These are phyloP conservation scores for Terebella lapidaria DNA, from an alignment of 2,888 invertebrate species.

Conservation along the genomic window DNA sequence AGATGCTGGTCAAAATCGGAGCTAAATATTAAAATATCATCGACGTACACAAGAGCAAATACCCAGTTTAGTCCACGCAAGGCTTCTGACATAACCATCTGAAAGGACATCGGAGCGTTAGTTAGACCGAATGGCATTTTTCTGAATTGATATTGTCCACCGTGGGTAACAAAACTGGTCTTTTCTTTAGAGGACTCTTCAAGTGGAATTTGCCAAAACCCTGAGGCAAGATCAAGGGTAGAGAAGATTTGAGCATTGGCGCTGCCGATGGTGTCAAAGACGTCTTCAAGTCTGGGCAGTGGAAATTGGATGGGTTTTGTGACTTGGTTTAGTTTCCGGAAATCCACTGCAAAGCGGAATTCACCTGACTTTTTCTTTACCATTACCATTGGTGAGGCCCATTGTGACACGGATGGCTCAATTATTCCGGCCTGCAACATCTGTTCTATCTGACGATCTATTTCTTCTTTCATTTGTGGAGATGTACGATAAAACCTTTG, in stretches of 20 bases:
- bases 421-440: not conserved
- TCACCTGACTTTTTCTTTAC: not conserved
- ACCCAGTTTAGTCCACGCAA: not conserved
- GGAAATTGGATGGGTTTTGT: not conserved
- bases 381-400: not conserved
- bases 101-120: not conserved
- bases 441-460: not conserved
- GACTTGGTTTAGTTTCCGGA: not conserved
- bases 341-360: conserved; percentile 2
- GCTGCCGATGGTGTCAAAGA: not conserved
- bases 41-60: not conserved
- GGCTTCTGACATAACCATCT: not conserved
- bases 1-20: not conserved
- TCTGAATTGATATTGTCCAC: not conserved
- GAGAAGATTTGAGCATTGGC: not conserved
- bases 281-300: not conserved
- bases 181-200: not conserved
- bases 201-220: conserved; percentile 4
- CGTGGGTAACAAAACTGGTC: not conserved
- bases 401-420: not conserved
- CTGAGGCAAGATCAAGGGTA: not conserved
- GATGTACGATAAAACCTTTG: not conserved
- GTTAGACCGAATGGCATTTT: not conserved
- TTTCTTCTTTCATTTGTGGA: not conserved
- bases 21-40: not conserved